Evolutionary conservation across 2,888 invertebrate species (phyloP).

Genomic region (Cerceris rybyensis): DNA sequence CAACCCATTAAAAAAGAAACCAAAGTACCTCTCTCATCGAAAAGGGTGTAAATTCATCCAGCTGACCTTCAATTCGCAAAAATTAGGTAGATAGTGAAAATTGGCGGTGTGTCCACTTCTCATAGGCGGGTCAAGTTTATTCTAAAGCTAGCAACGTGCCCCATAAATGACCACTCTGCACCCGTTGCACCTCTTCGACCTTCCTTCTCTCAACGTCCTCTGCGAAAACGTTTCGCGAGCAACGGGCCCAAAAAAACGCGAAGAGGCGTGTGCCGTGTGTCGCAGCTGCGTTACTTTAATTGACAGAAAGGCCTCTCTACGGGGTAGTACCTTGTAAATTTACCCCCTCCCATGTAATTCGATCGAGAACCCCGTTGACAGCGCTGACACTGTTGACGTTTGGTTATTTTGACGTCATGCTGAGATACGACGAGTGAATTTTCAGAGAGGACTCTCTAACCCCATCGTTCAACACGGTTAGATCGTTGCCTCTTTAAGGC

Average conservation of each 20-base stretch:
- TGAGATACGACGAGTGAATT: conserved; percentile 60
- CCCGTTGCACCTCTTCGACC: background rate
- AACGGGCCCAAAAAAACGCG: too few species aligned
- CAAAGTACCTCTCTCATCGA: background rate
- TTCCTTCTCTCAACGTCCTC: background rate
- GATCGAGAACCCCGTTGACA: conserved; percentile 80
- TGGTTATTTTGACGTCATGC: conserved; percentile 81
- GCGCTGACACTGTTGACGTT: conserved; percentile 79
- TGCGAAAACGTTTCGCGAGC: conserved; percentile 6
- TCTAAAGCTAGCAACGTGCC: conserved; percentile 17
- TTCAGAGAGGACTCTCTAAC: conserved; percentile 22
- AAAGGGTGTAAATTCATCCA: background rate
- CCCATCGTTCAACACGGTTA: conserved; percentile 34
- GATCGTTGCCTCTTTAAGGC: conserved; percentile 6
- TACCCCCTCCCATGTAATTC: conserved; percentile 77
- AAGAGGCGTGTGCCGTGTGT: conserved; percentile 1
- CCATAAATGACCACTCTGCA: conserved; percentile 1
- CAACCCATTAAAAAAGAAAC: too few species aligned
- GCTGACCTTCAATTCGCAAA: conserved; percentile 29
- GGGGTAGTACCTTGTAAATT: conserved; percentile 61
- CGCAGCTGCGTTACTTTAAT: conserved; percentile 77
- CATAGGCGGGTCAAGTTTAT: conserved; percentile 52
- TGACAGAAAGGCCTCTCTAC: conserved; percentile 75
- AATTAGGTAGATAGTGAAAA: conserved; percentile 69
- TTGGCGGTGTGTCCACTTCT: conserved; percentile 65